Evolutionary conservation across 2,888 invertebrate species (phyloP).

Genomic region (Agrochola macilenta): DNA sequence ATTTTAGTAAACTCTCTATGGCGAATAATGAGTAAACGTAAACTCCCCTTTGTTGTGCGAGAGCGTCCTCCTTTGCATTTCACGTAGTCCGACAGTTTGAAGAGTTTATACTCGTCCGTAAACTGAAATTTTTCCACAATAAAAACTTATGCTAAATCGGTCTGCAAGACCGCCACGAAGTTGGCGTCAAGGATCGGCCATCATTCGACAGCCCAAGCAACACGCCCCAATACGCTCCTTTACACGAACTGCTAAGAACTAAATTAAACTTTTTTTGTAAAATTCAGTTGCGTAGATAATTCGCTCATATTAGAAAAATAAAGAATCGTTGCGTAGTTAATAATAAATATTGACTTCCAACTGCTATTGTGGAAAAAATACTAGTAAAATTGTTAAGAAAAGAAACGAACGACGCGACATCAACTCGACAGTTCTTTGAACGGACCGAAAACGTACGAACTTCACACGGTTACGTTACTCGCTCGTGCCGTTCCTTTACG

Average conservation of each 20-base stretch:
- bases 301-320: neutral
- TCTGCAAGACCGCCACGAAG: conserved; percentile 82
- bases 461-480: conserved; percentile 38
- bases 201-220: conserved; percentile 79
- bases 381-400: neutral
- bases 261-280: neutral
- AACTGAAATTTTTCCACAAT: conserved; percentile 75
- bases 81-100: conserved; percentile 83
- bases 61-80: conserved; percentile 89
- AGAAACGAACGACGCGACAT: conserved; percentile 3
- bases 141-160: conserved; percentile 78
- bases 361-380: neutral
- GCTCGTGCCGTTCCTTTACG: conserved; percentile 38
- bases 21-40: conserved; percentile 72
- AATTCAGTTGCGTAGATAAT: neutral
- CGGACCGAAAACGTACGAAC: conserved; percentile 41
- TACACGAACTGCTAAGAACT: conserved; percentile 39
- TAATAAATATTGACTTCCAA: neutral
- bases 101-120: conserved; percentile 76
- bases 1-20: conserved; percentile 63
- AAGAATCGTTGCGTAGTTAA: neutral
- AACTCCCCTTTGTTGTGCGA: conserved; percentile 89
- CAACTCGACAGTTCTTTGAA: neutral
- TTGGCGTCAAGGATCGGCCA: conserved; percentile 83
- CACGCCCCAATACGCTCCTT: conserved; percentile 78